These are phyloP conservation scores for Campaea margaritaria DNA, from an alignment of 2,888 invertebrate genomes.

Conservation along the genomic window DNA sequence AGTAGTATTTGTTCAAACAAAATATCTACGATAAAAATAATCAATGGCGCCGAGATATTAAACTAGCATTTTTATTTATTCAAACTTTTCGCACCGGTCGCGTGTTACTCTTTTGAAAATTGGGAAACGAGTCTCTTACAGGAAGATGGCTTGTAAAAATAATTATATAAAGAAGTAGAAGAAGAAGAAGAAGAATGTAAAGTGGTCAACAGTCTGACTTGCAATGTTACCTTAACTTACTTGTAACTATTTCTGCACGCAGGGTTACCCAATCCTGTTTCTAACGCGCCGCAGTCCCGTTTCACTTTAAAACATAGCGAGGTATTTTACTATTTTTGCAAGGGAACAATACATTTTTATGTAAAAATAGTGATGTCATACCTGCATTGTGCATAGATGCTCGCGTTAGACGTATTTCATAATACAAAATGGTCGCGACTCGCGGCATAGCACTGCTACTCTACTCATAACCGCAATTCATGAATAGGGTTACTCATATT, in stretches of 20 bases:
- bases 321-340: neutral
- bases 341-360: neutral
- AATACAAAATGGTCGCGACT: neutral
- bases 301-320: neutral
- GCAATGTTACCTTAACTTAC: no score
- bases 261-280: no score
- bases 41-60: constrained; percentile 69
- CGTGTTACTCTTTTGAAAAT: no score
- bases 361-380: constrained; percentile 6
- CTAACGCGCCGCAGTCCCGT: no score
- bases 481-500: constrained; percentile 5
- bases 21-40: constrained; percentile 63
- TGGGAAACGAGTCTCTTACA: no score
- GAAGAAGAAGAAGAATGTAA: no score
- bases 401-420: constrained; percentile 6
- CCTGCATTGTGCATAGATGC: neutral
- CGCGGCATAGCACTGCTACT: neutral
- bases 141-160: no score
- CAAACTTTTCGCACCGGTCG: no score
- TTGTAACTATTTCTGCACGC: no score
- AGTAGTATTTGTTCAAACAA: constrained; percentile 58
- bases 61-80: constrained; percentile 37
- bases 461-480: constrained; percentile 13
- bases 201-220: no score
- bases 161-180: no score